These are phyloP conservation scores for Papilio xuthus DNA, from an alignment of 1,140 invertebrate species.

Conservation along the genomic window DNA sequence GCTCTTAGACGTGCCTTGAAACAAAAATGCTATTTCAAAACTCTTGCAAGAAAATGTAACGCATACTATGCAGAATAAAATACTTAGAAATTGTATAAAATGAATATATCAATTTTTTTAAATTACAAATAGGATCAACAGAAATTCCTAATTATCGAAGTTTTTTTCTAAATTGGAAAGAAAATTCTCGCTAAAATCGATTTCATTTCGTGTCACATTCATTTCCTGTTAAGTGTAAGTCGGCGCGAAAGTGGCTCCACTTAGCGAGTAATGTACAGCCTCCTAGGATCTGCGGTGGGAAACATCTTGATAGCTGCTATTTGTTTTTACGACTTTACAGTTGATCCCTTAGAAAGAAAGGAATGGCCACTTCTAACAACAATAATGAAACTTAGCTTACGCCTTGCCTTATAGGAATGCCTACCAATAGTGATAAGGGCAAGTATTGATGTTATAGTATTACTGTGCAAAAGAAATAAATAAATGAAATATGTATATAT, in stretches of 20 bases:
- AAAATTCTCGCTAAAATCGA: not conserved
- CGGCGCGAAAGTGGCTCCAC: not conserved
- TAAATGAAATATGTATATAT: no score
- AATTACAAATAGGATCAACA: no score
- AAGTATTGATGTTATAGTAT: no score
- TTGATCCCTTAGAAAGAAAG: not conserved
- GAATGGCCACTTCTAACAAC: not conserved
- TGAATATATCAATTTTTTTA: no score
- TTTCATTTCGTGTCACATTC: no score
- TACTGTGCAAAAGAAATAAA: no score
- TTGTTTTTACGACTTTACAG: conserved; percentile 6
- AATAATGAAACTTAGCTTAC: no score
- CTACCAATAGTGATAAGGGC: no score
- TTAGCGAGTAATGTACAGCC: not conserved
- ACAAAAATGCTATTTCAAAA: not conserved
- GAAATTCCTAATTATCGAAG: not conserved
- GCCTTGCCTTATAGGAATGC: no score
- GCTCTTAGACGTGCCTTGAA: conserved; percentile 2
- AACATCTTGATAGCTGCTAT: not conserved
- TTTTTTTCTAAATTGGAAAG: not conserved
- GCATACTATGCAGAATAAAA: not conserved
- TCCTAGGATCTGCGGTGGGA: no score
- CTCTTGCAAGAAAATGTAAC: not conserved
- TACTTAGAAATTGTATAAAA: not conserved
- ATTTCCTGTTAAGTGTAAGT: not conserved